Percentiles rank a stretch among this genome's conserved stretches.
Conservation (phyloP, 2,113 vertebrate genomes). For the Python bivittatus region DNA sequence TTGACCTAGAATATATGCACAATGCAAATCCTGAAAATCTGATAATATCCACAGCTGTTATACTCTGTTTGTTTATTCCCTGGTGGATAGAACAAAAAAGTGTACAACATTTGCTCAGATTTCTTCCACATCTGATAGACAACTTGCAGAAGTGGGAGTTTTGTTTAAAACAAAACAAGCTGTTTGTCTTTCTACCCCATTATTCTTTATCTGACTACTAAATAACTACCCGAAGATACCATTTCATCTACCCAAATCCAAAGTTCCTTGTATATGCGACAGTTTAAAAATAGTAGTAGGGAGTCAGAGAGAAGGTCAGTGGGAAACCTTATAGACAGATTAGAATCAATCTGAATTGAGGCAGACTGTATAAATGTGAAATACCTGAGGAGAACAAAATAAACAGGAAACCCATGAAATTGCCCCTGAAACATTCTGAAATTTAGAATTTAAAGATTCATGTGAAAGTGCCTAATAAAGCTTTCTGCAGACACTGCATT, state of each 20-base stretch:
- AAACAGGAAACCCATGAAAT: neutral
- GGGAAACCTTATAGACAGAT: neutral
- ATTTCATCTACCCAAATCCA: neutral
- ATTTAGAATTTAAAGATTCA: neutral
- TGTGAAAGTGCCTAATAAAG: neutral
- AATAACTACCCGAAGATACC: neutral
- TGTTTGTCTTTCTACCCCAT: neutral
- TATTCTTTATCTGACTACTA: neutral
- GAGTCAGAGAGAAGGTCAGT: neutral
- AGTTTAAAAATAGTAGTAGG: neutral
- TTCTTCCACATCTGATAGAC: neutral
- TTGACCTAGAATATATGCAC: neutral
- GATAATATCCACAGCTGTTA: neutral
- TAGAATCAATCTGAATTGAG: constrained; percentile 1
- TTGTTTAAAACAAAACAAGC: neutral
- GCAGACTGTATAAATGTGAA: neutral
- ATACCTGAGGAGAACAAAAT: constrained; percentile 3
- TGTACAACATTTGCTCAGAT: neutral
- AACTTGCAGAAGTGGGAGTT: neutral
- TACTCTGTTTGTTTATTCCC: neutral
- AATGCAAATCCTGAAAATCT: neutral
- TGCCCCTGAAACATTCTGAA: neutral
- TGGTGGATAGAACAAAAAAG: neutral
- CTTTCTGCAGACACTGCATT: neutral
- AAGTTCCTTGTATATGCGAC: neutral